A percentile compares a stretch with the other conserved stretches of the same genome.
Conservation (phyloP, 2,113 vertebrate genomes). For the Genyomyrus donnyi region DNA sequence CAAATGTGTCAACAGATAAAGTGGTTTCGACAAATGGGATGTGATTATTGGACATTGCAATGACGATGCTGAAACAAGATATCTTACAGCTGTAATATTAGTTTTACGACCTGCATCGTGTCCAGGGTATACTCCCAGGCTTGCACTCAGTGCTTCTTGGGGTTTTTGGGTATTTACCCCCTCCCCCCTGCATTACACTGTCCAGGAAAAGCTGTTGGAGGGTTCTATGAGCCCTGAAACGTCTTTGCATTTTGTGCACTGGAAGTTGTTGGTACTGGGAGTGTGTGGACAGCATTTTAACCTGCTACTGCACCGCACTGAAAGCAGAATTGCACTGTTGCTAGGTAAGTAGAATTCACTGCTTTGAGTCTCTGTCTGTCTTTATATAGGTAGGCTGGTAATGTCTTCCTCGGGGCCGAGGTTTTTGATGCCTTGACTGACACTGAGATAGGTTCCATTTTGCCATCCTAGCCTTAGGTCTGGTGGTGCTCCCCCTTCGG, state of each 20-base stretch:
- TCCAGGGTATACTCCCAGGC: not conserved
- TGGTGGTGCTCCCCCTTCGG: not conserved
- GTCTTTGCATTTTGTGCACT: not conserved
- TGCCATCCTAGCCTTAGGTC: not conserved
- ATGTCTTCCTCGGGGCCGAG: not conserved
- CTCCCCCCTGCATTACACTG: not conserved
- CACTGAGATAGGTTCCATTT: not conserved
- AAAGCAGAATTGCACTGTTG: not conserved
- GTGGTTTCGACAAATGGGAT: not conserved
- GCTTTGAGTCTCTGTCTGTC: not conserved
- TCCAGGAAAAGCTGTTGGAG: not conserved
- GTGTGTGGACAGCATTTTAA: not conserved
- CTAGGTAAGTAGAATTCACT: not conserved
- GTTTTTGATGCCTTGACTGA: not conserved
- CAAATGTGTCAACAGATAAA: not conserved
- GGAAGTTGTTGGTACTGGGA: not conserved
- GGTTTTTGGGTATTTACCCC: not conserved
- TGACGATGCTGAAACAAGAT: not conserved
- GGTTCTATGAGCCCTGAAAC: not conserved
- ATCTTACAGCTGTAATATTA: not conserved
- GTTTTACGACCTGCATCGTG: not conserved
- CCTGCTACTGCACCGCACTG: not conserved
- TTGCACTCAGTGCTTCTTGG: not conserved
- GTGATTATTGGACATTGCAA: not conserved
- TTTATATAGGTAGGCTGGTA: not conserved